These are phyloP conservation scores for Poecilia gillii DNA, from an alignment of 2,797 vertebrate genomes.

Conservation along the genomic window DNA sequence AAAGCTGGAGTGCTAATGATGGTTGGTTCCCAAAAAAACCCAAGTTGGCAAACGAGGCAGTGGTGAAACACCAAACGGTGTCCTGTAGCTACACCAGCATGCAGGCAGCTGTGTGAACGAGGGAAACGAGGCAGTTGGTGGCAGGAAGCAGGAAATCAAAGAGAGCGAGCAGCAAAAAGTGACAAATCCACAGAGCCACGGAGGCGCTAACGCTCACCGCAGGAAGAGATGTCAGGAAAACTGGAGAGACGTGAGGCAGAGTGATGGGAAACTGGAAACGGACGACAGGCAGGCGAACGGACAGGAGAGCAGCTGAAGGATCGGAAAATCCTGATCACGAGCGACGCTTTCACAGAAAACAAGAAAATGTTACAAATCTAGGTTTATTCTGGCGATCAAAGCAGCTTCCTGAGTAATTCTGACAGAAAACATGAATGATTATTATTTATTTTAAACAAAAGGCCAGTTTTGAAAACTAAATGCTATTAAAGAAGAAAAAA, in stretches of 20 bases:
- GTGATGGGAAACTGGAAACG: conserved; percentile 38
- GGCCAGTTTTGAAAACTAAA: not conserved
- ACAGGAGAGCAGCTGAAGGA: not conserved
- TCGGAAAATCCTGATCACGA: not conserved
- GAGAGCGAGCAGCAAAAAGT: conserved; percentile 16
- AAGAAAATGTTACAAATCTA: not conserved
- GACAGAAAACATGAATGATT: not conserved
- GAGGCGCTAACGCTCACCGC: conserved; percentile 25
- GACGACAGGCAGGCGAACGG: conserved; percentile 18
- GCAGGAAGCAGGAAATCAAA: conserved; percentile 18
- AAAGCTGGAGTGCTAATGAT: conserved; percentile 41
- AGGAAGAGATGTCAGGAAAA: conserved; percentile 46
- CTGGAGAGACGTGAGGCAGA: conserved; percentile 20
- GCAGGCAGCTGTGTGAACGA: conserved; percentile 43
- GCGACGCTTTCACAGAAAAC: not conserved
- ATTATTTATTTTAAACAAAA: not conserved
- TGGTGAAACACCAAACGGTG: conserved; percentile 27
- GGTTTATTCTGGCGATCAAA: not conserved
- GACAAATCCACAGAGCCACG: conserved; percentile 36
- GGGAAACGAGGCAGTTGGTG: conserved; percentile 1
- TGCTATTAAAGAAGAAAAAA: no score
- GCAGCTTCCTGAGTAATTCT: not conserved
- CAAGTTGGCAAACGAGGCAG: conserved; percentile 26
- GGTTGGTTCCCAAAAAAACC: conserved; percentile 40
- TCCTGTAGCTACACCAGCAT: conserved; percentile 41